Evolutionary conservation across 2,888 invertebrate species (phyloP), one percentile per base, ranked within the genome.

Genomic region (Hydrotaea diabolus): DNA sequence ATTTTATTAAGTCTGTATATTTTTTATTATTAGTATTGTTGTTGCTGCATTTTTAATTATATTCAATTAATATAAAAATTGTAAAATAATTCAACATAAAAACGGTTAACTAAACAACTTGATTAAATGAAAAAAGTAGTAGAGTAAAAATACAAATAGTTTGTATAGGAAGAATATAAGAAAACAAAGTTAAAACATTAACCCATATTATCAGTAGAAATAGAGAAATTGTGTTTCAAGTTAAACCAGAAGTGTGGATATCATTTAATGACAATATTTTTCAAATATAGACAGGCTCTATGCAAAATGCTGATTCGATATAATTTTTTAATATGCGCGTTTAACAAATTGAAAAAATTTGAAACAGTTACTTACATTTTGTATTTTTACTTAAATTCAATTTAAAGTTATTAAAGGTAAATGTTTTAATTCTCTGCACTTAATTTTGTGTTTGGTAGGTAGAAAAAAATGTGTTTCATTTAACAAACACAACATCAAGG

Each of bases 61-160:
- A 85, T 89, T 87, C 86, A 88, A 88, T 86, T 87, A 89, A 90
- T 89, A 87, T 88, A 83, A 81, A 79, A 80, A 83, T 49, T 53
- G 26, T 83, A 83, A 82, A 79, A 83, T 83, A 85, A 84, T 86
- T 87, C 87, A 86, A 87, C 87, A 87, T 85, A 85, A 85, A 83
- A 85, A 82, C 77, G 76, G 77, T 87, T 85, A 86, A 86, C 82
- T 86, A 88, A 88, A 87, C 85, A 87, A 89, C 88, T 88, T 88
- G 87, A 76, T 86, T 88, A 87, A 90, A 87, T 89, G 88, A 89
- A 76, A 17, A 73, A 57, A 73, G 59, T 31, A 79, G 69, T 78
- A 77, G 49, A 55, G 5, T 55, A 77, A 53, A 83, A 71, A 74
- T 78, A 81, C 46, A 84, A 81, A 43, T 46, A 69, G 43, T 21